Percentiles rank a stretch among this genome's conserved stretches.
Conservation (phyloP, 2,797 vertebrate genomes). For the Orestias chungarensis region DNA sequence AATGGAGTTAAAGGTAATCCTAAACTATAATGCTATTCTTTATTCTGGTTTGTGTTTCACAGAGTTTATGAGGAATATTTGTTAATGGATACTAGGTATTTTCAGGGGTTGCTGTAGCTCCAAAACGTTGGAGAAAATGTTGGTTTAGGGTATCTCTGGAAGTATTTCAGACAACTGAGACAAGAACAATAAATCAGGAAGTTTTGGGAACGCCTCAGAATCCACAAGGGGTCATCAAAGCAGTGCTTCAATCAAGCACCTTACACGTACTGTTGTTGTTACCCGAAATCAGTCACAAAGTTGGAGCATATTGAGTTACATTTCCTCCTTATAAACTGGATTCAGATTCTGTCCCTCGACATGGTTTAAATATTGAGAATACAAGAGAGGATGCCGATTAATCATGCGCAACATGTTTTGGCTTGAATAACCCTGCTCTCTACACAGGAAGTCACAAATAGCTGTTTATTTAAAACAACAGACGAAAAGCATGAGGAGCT, state of each 20-base stretch:
- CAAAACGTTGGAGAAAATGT: conserved; percentile 2
- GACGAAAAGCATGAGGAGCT: conserved; percentile 12
- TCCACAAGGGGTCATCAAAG: neutral
- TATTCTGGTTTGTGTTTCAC: neutral
- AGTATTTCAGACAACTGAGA: conserved; percentile 10
- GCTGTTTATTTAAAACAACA: conserved; percentile 17
- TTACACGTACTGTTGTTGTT: neutral
- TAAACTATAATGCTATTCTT: neutral
- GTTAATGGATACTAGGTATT: neutral
- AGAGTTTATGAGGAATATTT: neutral
- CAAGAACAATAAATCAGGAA: neutral
- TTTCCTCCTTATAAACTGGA: neutral
- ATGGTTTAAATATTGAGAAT: neutral
- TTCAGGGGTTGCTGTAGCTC: neutral
- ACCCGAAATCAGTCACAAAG: neutral
- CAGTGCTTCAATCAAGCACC: neutral
- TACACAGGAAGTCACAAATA: conserved; percentile 21
- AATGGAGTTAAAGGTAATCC: conserved; percentile 65
- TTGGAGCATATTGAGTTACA: neutral
- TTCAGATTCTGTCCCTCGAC: too few species aligned
- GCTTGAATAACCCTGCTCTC: neutral
- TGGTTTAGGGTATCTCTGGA: conserved; percentile 8
- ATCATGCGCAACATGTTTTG: neutral
- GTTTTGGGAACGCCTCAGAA: neutral
- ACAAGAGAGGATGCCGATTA: neutral